A percentile compares a stretch with the other conserved stretches of the same genome.
phyloP scores from a whole-genome alignment of 2,888 invertebrate genomes.

The Drosophila mimetica region DNA sequence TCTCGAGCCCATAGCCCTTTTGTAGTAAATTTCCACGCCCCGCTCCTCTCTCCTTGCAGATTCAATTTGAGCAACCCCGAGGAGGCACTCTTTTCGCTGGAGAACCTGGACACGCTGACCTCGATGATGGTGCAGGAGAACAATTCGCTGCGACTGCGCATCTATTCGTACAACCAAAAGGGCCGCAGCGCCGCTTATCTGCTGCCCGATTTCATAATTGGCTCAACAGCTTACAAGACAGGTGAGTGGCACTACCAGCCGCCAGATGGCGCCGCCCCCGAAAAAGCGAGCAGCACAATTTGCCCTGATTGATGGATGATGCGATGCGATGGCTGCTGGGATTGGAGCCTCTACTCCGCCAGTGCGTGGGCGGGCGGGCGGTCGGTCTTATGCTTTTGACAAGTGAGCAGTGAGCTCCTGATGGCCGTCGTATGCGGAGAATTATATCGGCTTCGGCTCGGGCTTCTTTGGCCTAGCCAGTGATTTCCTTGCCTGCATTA shows the following conservation, averaged over 20 bases:
- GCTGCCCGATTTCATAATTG: slow-evolving; percentile 91
- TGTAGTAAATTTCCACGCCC: background rate
- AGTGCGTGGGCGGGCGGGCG: slow-evolving; percentile 1
- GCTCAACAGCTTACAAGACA: slow-evolving; percentile 90
- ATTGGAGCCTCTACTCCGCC: background rate
- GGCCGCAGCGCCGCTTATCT: slow-evolving; percentile 90
- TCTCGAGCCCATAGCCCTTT: background rate
- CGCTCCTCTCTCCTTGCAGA: slow-evolving; percentile 61
- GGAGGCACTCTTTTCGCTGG: slow-evolving; percentile 83
- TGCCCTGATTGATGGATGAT: slow-evolving; percentile 72
- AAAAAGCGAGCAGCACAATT: slow-evolving; percentile 36
- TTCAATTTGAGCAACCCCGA: slow-evolving; percentile 84
- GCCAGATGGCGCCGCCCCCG: slow-evolving; percentile 39
- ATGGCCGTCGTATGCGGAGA: slow-evolving; percentile 4
- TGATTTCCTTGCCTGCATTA: slow-evolving; percentile 40
- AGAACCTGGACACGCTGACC: slow-evolving; percentile 89
- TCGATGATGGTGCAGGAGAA: slow-evolving; percentile 92
- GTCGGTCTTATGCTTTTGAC: slow-evolving; percentile 40
- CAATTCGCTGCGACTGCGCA: slow-evolving; percentile 90
- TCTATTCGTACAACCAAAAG: slow-evolving; percentile 92
- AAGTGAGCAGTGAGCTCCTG: slow-evolving; percentile 28
- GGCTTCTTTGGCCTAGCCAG: slow-evolving; percentile 14
- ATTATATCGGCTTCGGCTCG: slow-evolving; percentile 18
- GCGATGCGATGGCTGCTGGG: background rate
- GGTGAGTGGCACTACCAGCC: slow-evolving; percentile 76